Percentiles rank a stretch among this genome's conserved stretches.
These are phyloP conservation scores for Caenorhabditis sp. DNA, from an alignment of 2,888 invertebrate genomes.

Conservation along the genomic window DNA sequence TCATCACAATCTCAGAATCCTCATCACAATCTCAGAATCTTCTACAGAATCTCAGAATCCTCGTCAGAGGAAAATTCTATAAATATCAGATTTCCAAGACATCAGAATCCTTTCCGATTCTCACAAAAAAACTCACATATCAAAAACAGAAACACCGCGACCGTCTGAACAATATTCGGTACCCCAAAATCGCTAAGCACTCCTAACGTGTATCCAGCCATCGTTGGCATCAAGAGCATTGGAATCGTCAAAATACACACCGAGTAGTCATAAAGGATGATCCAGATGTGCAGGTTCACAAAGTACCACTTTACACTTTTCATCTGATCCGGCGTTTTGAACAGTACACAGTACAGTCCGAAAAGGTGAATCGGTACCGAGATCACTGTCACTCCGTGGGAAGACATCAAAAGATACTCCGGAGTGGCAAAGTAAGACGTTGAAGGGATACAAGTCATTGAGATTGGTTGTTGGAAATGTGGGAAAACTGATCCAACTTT, in stretches of 20 bases:
- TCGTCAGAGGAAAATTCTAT: too few relatives aligned
- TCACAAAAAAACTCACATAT: background rate
- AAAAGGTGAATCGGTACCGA: slow-evolving; percentile 14
- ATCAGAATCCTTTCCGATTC: too few relatives aligned
- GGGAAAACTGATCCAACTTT: too few relatives aligned
- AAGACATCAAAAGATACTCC: background rate
- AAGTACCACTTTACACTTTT: slow-evolving; percentile 38
- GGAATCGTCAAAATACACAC: slow-evolving; percentile 5
- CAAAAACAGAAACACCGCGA: background rate
- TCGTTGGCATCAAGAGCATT: background rate
- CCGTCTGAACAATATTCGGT: background rate
- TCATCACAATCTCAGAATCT: too few relatives aligned
- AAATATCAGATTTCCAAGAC: too few relatives aligned
- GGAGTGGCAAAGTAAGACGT: slow-evolving; percentile 1
- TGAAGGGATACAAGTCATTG: background rate
- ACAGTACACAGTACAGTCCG: slow-evolving; percentile 8
- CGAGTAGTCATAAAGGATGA: background rate
- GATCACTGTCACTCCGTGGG: background rate
- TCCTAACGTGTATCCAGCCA: background rate
- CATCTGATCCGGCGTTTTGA: slow-evolving; percentile 34
- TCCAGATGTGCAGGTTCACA: slow-evolving; percentile 13
- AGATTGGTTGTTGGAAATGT: too few relatives aligned
- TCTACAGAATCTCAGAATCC: background rate
- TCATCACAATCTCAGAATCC: background rate
- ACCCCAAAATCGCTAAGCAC: background rate